Percentiles rank a stretch among this genome's conserved stretches.
phyloP scores from a whole-genome alignment of 2,888 invertebrate species.

The Acanthacorydalis orientalis region DNA sequence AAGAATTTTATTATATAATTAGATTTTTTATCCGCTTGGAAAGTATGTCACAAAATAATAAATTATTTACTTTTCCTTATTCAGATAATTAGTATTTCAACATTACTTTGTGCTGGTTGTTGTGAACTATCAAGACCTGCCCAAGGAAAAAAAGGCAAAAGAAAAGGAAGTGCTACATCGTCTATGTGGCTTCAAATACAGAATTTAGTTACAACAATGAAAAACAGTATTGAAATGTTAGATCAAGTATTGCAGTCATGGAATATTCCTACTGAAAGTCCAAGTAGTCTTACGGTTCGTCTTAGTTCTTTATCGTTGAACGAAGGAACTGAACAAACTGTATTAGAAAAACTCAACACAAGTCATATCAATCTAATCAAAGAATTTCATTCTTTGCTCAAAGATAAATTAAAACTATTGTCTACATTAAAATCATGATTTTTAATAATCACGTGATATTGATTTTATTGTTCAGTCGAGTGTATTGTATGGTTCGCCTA shows the following conservation, averaged over 20 bases:
- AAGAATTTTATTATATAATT: no score
- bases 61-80: constrained; percentile 12
- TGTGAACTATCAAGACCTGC: constrained; percentile 32
- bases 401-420: constrained; percentile 36
- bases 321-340: constrained; percentile 26
- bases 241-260: constrained; percentile 29
- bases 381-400: constrained; percentile 34
- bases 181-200: constrained; percentile 13
- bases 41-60: no score
- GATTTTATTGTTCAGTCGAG: neutral
- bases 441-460: neutral
- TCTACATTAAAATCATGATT: constrained; percentile 25
- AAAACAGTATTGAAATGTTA: constrained; percentile 22
- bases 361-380: constrained; percentile 33
- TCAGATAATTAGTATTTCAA: constrained; percentile 39
- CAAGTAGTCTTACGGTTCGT: constrained; percentile 23
- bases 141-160: constrained; percentile 37
- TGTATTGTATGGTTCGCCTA: no score
- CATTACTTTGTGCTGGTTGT: constrained; percentile 37
- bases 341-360: constrained; percentile 28
- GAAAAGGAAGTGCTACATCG: constrained; percentile 27
- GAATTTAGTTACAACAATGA: constrained; percentile 7
- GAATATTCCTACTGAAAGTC: constrained; percentile 24
- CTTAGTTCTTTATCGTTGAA: constrained; percentile 24
- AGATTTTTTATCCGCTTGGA: no score